Evolutionary conservation across 2,888 invertebrate species (phyloP).

Genomic region (Sialis fuliginosa): DNA sequence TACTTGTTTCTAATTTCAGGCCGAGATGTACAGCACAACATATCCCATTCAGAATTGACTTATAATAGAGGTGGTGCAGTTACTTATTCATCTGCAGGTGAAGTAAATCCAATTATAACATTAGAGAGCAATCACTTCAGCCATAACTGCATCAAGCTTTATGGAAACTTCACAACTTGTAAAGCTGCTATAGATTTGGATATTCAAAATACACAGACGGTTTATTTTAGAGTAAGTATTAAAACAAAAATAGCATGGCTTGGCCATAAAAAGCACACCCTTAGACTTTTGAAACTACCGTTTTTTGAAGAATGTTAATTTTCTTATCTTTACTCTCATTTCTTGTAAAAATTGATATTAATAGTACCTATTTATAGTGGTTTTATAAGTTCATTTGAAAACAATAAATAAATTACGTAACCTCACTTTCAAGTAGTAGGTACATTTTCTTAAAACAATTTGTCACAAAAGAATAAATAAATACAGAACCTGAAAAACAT

Average conservation of each 20-base stretch:
- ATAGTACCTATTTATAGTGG: no score
- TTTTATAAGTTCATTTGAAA: no score
- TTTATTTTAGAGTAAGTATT: slow-evolving; percentile 59
- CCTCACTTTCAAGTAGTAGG: no score
- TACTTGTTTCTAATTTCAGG: slow-evolving; percentile 33
- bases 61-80: slow-evolving; percentile 78
- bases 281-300: no score
- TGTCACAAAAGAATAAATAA: slow-evolving; percentile 1
- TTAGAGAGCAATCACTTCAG: slow-evolving; percentile 73
- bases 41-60: slow-evolving; percentile 63
- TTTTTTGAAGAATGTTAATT: no score
- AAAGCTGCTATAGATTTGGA: slow-evolving; percentile 69
- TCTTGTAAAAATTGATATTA: no score
- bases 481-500: no score
- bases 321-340: no score
- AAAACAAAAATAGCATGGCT: no score
- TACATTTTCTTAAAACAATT: slow-evolving; percentile 1
- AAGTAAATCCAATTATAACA: slow-evolving; percentile 81
- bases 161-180: slow-evolving; percentile 88
- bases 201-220: slow-evolving; percentile 82
- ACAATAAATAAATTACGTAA: no score
- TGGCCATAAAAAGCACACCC: no score
- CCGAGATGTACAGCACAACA: slow-evolving; percentile 79
- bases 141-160: slow-evolving; percentile 73
- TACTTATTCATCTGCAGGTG: slow-evolving; percentile 78